Percentiles rank a stretch among this genome's conserved stretches.
phyloP scores from a whole-genome alignment of 1,140 invertebrate species.

The Phenacoccus solenopsis region DNA sequence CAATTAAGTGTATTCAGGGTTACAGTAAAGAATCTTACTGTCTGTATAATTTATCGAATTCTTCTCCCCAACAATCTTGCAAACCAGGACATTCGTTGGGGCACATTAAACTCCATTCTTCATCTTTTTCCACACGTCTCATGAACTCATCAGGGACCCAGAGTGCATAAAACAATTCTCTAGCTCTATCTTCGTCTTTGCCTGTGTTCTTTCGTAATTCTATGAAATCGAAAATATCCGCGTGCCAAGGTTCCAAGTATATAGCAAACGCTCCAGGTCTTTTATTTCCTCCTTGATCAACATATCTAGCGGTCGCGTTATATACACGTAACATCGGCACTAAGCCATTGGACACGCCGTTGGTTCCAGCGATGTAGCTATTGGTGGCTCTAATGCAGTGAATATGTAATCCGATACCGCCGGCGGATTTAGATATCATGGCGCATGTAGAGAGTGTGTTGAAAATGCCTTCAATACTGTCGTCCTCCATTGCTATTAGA shows the following conservation, averaged over 20 bases:
- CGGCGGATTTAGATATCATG: conserved; percentile 91
- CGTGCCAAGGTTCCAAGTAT: conserved; percentile 98
- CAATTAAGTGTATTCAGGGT: background rate
- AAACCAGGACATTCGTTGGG: conserved; percentile 86
- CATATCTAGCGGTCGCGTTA: conserved; percentile 92
- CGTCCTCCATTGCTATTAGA: conserved; percentile 84
- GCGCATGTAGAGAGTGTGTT: conserved; percentile 89
- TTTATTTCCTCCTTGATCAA: conserved; percentile 98
- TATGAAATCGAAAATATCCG: conserved; percentile 91
- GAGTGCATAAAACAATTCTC: conserved; percentile 94
- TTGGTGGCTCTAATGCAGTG: conserved; percentile 91
- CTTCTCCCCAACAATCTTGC: conserved; percentile 81
- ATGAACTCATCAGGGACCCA: conserved; percentile 99
- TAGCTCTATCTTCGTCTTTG: conserved; percentile 80
- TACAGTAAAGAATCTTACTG: conserved; percentile 37
- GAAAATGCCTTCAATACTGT: conserved; percentile 98
- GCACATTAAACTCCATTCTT: conserved; percentile 92
- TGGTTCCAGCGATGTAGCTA: conserved; percentile 85
- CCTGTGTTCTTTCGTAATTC: conserved; percentile 88
- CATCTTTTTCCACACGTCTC: conserved; percentile 81
- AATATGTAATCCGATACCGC: conserved; percentile 93
- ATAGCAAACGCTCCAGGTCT: conserved; percentile 98
- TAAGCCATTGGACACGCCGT: conserved; percentile 91
- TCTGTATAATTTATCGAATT: conserved; percentile 83
- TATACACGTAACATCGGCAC: conserved; percentile 94